Evolutionary conservation across 2,113 vertebrate genomes (phyloP), one percentile per base, ranked within the genome.

Genomic region (Caranx ignobilis): DNA sequence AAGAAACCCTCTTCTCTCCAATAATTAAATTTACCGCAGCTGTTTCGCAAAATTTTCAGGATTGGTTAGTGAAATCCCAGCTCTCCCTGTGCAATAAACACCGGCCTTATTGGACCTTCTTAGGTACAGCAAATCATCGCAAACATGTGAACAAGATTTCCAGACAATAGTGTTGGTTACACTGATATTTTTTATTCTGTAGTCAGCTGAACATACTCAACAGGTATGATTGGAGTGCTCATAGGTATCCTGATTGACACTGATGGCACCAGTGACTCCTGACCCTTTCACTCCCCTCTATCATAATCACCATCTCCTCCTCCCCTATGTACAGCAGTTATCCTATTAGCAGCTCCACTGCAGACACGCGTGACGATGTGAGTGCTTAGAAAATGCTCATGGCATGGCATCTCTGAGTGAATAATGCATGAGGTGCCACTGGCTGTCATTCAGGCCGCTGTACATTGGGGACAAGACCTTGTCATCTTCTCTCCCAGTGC

Each of bases 381-480:
- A 75, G 56, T 75, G 54, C 73, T 84, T 35, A 64, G 75, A 87
- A 81, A 82, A 61, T 45, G 76, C 83, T 79, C 60, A 37, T 83
- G 65, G 80, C 61, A 15, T 11, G 37, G 66, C 43, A 0, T 79
- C 69, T 39, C 35, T 4, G n/a, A 26, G 52, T 91, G 77, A 92
- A 91, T 93, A 86, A 93, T 91, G 79, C 75, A 88, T 87, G 75
- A 88, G 86, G 73, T 70, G 85, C 77, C 84, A 74, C 31, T 52
- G 68, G 79, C 78, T 92, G 91, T 92, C 91, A 83, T 78, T 91
- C 89, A 92, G 83, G 48, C 72, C 50, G 81, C 75, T 45, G 59
- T 81, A 84, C 89, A 4, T 79, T 21, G 35, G 87, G 87, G 90
- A 93, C 75, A 34, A 86, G 89, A 82, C 84, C 87, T 83, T 92